Percentiles rank a stretch among this genome's conserved stretches.
Evolutionary conservation across 2,797 vertebrate species (phyloP).

Genomic region (Cephalopachus bancanus): DNA sequence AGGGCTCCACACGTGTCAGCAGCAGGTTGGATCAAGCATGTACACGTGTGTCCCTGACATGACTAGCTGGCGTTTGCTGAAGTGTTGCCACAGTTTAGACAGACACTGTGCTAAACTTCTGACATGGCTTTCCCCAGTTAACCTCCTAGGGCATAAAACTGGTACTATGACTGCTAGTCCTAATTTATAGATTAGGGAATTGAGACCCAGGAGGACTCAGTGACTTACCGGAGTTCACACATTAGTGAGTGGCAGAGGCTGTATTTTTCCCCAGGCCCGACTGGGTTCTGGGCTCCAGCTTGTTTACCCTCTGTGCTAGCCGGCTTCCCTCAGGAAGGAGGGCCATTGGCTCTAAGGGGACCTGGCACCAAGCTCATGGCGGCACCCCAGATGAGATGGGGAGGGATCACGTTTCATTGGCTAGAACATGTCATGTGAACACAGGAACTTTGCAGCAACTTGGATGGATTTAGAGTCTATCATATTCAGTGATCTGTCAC

Average conservation of each 20-base stretch:
- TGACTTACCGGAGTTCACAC: not conserved
- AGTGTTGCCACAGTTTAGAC: not conserved
- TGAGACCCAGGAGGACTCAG: not conserved
- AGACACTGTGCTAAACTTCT: not conserved
- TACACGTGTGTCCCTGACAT: not conserved
- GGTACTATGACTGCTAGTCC: not conserved
- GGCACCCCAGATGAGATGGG: not conserved
- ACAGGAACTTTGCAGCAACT: no score
- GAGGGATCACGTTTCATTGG: not conserved
- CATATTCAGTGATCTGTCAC: no score
- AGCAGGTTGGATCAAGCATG: not conserved
- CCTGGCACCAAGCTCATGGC: not conserved
- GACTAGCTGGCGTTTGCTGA: not conserved
- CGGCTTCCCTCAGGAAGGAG: not conserved
- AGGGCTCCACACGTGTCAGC: rapidly evolving
- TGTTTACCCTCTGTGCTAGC: not conserved
- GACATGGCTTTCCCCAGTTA: not conserved
- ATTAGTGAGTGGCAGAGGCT: not conserved
- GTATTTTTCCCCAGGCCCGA: not conserved
- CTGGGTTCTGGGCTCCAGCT: not conserved
- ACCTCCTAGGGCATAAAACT: not conserved
- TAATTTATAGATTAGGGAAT: not conserved
- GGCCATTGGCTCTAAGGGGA: not conserved
- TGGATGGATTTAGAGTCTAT: no score
- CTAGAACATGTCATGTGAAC: no score